Conservation (phyloP, 2,888 invertebrate species). For the Tigriopus californicus region DNA sequence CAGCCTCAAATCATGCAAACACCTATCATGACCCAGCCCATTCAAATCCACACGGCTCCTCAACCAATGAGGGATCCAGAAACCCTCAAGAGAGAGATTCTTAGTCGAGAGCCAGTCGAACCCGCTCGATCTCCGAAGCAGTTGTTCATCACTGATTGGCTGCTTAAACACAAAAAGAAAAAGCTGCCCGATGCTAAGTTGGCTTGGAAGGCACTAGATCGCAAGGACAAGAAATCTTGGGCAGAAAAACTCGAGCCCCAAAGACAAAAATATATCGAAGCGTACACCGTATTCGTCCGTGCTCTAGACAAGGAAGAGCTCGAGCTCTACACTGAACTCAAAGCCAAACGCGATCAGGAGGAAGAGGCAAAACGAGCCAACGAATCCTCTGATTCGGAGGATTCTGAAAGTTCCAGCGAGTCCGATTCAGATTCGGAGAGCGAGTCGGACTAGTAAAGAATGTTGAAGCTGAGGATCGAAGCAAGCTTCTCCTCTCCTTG, state of each 20-base stretch:
- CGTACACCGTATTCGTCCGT: slow-evolving; percentile 15
- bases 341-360: slow-evolving; percentile 9
- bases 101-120: slow-evolving; percentile 11
- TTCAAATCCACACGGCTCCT: background rate
- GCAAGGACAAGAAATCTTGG: slow-evolving; percentile 12
- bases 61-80: background rate
- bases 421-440: background rate
- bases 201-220: background rate
- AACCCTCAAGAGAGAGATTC: background rate
- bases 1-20: background rate
- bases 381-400: slow-evolving; percentile 2
- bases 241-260: slow-evolving; percentile 10
- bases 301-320: slow-evolving; percentile 10
- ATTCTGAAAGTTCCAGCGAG: background rate
- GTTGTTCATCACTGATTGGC: background rate
- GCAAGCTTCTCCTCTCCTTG: too few species aligned
- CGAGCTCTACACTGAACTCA: slow-evolving; percentile 12
- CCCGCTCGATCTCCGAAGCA: slow-evolving; percentile 14
- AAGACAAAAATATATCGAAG: slow-evolving; percentile 12
- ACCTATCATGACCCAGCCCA: background rate
- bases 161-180: background rate
- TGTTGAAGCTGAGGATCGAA: too few species aligned
- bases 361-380: slow-evolving; percentile 2
- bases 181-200: background rate
- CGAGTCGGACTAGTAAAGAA: too few species aligned